These are phyloP conservation scores for Bubo scandiacus DNA, from an alignment of 2,113 vertebrate genomes.

Conservation along the genomic window DNA sequence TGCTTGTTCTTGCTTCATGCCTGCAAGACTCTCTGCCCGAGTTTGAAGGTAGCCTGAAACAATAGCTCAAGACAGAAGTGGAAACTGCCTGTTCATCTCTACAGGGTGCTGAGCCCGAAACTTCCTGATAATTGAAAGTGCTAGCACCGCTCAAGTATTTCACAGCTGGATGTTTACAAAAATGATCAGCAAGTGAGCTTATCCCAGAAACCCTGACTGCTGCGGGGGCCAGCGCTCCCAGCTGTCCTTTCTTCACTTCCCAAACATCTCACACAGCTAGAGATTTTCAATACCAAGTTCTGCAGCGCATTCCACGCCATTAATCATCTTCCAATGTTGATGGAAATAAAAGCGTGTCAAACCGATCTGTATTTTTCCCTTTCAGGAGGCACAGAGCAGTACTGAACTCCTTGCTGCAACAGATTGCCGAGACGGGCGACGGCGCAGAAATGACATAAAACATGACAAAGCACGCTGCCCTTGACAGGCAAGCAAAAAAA, in stretches of 20 bases:
- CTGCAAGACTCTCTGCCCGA: neutral
- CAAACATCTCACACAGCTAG: slow-evolving; percentile 33
- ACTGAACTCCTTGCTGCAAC: slow-evolving; percentile 4
- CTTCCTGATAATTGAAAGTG: slow-evolving; percentile 49
- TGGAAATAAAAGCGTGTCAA: neutral
- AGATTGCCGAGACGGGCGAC: slow-evolving; percentile 13
- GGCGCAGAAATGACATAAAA: slow-evolving; percentile 12
- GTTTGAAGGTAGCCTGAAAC: slow-evolving; percentile 53
- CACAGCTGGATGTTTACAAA: slow-evolving; percentile 64
- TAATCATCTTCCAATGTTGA: slow-evolving; percentile 26
- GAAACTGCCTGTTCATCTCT: slow-evolving; percentile 41
- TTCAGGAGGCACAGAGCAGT: neutral
- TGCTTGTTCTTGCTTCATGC: neutral
- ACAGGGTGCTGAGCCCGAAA: slow-evolving; percentile 53
- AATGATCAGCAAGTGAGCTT: neutral
- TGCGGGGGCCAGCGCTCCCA: slow-evolving; percentile 29
- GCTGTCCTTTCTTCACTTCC: slow-evolving; percentile 20
- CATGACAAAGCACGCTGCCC: slow-evolving; percentile 13
- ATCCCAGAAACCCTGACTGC: slow-evolving; percentile 12
- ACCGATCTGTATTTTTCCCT: slow-evolving; percentile 21
- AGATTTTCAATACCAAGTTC: slow-evolving; percentile 22
- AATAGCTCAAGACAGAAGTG: slow-evolving; percentile 26
- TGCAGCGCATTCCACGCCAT: slow-evolving; percentile 13
- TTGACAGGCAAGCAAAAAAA: neutral
- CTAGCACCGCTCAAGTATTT: slow-evolving; percentile 32